These are phyloP conservation scores for Chloromyia formosa DNA, from an alignment of 2,888 invertebrate genomes.

Conservation along the genomic window DNA sequence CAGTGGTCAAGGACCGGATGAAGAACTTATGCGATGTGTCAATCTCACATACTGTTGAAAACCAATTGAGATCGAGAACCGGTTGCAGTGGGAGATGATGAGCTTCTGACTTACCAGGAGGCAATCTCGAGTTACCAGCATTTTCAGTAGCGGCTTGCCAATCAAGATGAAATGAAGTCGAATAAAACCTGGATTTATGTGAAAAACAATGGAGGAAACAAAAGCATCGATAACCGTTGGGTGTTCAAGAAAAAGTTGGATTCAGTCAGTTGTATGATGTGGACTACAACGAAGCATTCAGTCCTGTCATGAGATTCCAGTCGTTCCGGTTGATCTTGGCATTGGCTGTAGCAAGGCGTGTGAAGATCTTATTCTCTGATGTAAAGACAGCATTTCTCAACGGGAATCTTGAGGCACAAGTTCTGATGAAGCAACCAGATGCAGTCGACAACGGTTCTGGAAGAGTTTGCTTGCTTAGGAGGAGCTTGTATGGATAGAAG, in stretches of 20 bases:
- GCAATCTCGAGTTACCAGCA: not conserved
- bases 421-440: conserved; percentile 39
- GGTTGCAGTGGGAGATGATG: no score
- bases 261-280: conserved; percentile 51
- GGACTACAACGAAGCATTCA: conserved; percentile 52
- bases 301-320: conserved; percentile 53
- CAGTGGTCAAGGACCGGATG: no score
- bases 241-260: no score
- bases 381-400: conserved; percentile 51
- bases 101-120: not conserved
- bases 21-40: no score
- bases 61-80: no score
- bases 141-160: conserved; percentile 52
- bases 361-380: conserved; percentile 49
- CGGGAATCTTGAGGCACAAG: conserved; percentile 49
- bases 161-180: conserved; percentile 52
- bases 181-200: no score
- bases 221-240: no score
- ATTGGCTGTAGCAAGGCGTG: conserved; percentile 47
- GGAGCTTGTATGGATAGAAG: conserved; percentile 44
- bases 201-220: no score
- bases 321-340: conserved; percentile 52
- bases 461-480: conserved; percentile 29
- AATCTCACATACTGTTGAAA: no score
- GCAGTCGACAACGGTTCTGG: conserved; percentile 36